Evolutionary conservation across 2,888 invertebrate genomes (phyloP).

Genomic region (Heliconius cydno): DNA sequence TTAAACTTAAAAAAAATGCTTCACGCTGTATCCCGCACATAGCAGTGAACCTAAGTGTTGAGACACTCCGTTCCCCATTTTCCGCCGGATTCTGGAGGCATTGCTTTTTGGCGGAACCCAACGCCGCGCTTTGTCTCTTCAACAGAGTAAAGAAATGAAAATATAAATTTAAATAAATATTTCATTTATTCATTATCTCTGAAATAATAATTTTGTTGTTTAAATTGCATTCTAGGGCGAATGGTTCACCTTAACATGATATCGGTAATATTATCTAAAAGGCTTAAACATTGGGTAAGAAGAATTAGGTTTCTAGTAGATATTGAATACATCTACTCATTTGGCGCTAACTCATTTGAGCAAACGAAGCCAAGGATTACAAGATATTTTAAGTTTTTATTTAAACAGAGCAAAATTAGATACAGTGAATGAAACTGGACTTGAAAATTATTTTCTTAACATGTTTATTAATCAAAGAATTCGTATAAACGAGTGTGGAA

Average conservation of each 20-base stretch:
- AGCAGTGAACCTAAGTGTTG: too few relatives aligned
- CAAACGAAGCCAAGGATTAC: slow-evolving; percentile 45
- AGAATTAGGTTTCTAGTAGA: slow-evolving; percentile 25
- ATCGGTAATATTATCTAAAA: slow-evolving; percentile 26
- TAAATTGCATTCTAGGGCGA: neutral
- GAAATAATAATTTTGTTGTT: neutral
- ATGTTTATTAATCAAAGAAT: neutral
- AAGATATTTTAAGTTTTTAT: slow-evolving; percentile 34
- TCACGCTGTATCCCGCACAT: too few relatives aligned
- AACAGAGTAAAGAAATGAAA: too few relatives aligned
- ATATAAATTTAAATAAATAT: too few relatives aligned
- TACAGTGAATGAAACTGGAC: neutral
- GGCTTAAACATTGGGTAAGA: neutral
- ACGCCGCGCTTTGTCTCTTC: too few relatives aligned
- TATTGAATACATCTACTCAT: slow-evolving; percentile 34
- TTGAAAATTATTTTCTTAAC: neutral
- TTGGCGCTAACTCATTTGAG: slow-evolving; percentile 37
- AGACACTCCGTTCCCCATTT: too few relatives aligned
- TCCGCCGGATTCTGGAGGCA: too few relatives aligned
- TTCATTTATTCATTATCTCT: too few relatives aligned
- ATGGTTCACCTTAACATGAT: slow-evolving; percentile 17
- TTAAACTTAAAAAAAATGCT: too few relatives aligned
- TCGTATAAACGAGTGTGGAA: neutral
- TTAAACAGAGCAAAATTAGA: slow-evolving; percentile 29
- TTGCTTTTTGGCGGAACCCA: too few relatives aligned